A percentile compares a stretch with the other conserved stretches of the same genome.
phyloP scores from a whole-genome alignment of 2,797 vertebrate species.

The Pangasius sanitwongsei region DNA sequence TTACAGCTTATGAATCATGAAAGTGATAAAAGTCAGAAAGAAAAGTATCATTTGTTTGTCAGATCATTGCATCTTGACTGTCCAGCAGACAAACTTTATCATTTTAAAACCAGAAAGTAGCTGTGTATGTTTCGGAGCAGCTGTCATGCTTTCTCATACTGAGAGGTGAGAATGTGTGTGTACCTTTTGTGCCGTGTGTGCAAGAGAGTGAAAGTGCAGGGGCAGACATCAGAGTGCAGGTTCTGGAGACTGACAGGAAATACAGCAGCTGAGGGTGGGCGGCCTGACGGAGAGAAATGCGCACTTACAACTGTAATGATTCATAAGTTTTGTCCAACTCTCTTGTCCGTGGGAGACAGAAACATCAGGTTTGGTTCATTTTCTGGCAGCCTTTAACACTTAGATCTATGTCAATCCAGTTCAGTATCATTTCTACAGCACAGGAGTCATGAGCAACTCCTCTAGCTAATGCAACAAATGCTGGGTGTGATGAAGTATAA shows the following conservation, averaged over 20 bases:
- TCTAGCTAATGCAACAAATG: neutral
- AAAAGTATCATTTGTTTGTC: neutral
- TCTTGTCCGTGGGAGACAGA: neutral
- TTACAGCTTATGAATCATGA: neutral
- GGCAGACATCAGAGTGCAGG: constrained; percentile 47
- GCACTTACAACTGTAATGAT: constrained; percentile 8
- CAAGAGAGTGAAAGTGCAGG: constrained; percentile 48
- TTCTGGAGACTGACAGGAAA: constrained; percentile 53
- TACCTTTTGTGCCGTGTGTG: constrained; percentile 31
- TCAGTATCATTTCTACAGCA: neutral
- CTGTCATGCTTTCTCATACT: neutral
- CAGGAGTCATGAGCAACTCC: neutral
- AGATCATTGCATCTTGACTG: no score
- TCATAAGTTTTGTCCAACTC: constrained; percentile 17
- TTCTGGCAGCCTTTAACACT: constrained; percentile 4
- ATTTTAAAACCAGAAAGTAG: neutral
- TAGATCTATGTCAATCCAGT: neutral
- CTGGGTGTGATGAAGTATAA: neutral
- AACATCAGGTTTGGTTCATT: neutral
- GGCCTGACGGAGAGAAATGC: constrained; percentile 37
- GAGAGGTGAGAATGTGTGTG: constrained; percentile 10
- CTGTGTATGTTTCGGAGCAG: neutral
- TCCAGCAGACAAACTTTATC: neutral
- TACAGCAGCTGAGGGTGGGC: constrained; percentile 44
- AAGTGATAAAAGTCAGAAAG: neutral